A percentile compares a stretch with the other conserved stretches of the same genome.
phyloP scores from a whole-genome alignment of 2,113 vertebrate genomes.

The Amazona vittata region DNA sequence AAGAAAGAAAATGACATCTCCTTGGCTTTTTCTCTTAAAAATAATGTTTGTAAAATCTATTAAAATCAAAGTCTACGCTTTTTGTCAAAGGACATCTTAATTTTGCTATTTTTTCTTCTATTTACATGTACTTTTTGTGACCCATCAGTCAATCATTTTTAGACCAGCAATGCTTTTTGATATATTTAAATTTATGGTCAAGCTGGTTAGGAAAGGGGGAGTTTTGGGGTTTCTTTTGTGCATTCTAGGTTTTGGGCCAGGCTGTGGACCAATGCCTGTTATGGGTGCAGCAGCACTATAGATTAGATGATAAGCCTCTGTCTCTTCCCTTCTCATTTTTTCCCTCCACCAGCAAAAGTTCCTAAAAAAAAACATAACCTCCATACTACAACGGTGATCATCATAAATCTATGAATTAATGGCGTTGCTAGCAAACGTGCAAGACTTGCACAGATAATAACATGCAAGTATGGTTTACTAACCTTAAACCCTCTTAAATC shows the following conservation, averaged over 20 bases:
- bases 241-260: not conserved
- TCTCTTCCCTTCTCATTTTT: not conserved
- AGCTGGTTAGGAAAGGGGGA: not conserved
- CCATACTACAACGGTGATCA: not conserved
- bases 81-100: not conserved
- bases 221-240: not conserved
- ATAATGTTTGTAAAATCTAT: constrained; percentile 31
- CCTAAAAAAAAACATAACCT: constrained; percentile 18
- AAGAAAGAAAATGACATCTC: not conserved
- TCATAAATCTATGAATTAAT: constrained; percentile 51
- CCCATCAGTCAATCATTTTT: not conserved
- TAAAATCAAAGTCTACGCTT: constrained; percentile 33
- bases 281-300: not conserved
- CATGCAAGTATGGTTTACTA: constrained; percentile 62
- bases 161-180: not conserved
- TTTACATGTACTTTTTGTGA: not conserved
- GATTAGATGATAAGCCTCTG: not conserved
- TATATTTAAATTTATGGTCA: not conserved
- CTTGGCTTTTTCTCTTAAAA: not conserved
- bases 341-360: not conserved
- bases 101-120: not conserved
- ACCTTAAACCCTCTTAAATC: constrained; percentile 62
- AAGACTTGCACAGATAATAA: constrained; percentile 53
- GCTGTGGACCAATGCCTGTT: not conserved
- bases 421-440: not conserved